Evolutionary conservation across 2,888 invertebrate species (phyloP), one percentile per base, ranked within the genome.

Genomic region (Apotomis betuletana): DNA sequence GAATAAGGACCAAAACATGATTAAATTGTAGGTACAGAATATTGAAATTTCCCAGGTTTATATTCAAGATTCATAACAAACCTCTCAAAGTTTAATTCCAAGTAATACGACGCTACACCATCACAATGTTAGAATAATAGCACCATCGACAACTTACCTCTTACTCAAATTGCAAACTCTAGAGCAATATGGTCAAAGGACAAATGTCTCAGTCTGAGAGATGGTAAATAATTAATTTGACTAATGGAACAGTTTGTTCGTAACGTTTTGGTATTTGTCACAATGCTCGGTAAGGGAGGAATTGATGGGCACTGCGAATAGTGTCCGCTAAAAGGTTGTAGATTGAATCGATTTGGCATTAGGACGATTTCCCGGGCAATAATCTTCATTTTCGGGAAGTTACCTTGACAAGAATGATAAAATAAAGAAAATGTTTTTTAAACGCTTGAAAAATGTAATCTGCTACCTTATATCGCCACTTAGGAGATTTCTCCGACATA

Each of bases 151-250:
- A 88, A 90, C 85, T 87, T 85, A 78, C 81, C 90, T 89, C 83
- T 90, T 83, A 85, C 77, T 77, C 81, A 82, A 85, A 90, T 89
- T 90, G 90, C 86, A 76, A 76, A 75, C 77, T 74, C 73, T 70
- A 74, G 41, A 41, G 77, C 79, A 79, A 79, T 80, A 83, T 86
- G 90, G 92, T 91, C 91, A 91, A 91, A 87, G 84, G 85, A 87
- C 89, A 86, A 89, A 88, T 87, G 81, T 79, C 78, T 84, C 77
- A 79, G 83, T 82, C 85, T 83, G 82, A 81, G 77, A 83, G 85
- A 89, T 81, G 88, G 87, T 90, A 87, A 91, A 92, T 93, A 91
- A 93, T 93, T 92, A 92, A 93, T 92, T 90, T 89, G 85, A 86
- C 89, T 92, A 93, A 93, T 93, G 90, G 91, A 85, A 87, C 86